These are phyloP conservation scores for Erebia ligea DNA, from an alignment of 2,888 invertebrate species.

Conservation along the genomic window DNA sequence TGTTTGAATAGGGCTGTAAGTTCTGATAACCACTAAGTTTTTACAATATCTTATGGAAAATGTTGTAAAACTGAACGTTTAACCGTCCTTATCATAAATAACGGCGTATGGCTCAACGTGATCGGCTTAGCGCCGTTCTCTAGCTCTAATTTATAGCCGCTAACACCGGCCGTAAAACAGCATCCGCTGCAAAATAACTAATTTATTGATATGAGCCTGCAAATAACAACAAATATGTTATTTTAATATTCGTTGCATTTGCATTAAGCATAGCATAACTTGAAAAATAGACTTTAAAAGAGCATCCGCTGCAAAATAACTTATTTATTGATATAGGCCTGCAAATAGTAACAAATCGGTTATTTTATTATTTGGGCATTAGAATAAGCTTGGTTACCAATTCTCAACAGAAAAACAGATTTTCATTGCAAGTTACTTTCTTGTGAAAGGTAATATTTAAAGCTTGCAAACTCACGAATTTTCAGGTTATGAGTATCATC, in stretches of 20 bases:
- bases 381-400: background rate
- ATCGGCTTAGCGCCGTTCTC: constrained; percentile 36
- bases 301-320: constrained; percentile 30
- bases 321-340: constrained; percentile 18
- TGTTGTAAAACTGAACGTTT: constrained; percentile 17
- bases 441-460: no score
- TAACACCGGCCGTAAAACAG: constrained; percentile 32
- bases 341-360: constrained; percentile 9
- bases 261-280: background rate
- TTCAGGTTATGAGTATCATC: no score
- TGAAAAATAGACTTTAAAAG: constrained; percentile 21
- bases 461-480: background rate
- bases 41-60: background rate
- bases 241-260: constrained; percentile 6
- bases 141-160: constrained; percentile 34
- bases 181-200: constrained; percentile 30
- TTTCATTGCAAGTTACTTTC: background rate
- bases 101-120: constrained; percentile 18
- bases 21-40: background rate
- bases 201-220: constrained; percentile 19
- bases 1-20: background rate
- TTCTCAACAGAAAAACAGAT: background rate
- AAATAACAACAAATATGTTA: constrained; percentile 12
- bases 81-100: constrained; percentile 16
- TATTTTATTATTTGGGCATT: constrained; percentile 3